A percentile compares a stretch with the other conserved stretches of the same genome.
Evolutionary conservation across 2,888 invertebrate genomes (phyloP).

Genomic region (Antheraea assamensis): DNA sequence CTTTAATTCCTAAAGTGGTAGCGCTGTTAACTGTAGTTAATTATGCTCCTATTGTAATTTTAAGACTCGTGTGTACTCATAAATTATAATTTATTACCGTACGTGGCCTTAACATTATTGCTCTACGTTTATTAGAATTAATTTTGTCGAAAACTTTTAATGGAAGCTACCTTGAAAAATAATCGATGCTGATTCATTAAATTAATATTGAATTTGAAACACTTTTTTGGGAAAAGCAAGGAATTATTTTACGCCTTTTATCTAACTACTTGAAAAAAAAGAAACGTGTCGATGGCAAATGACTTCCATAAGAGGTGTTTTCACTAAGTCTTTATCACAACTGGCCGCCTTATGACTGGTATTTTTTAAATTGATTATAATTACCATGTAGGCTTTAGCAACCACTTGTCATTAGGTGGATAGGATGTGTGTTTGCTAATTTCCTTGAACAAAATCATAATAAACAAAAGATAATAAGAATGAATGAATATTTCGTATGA

Average conservation of each 20-base stretch:
- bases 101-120: not conserved
- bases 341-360: no score
- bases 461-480: no score
- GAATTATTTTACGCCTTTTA: not conserved
- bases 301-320: no score
- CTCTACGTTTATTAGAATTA: not conserved
- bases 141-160: not conserved
- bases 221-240: not conserved
- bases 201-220: not conserved
- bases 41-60: conserved; percentile 5
- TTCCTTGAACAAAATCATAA: no score
- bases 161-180: not conserved
- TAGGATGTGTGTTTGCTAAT: no score
- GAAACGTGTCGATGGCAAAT: no score
- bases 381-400: no score
- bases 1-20: conserved; percentile 1
- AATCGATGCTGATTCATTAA: not conserved
- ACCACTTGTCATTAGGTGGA: no score
- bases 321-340: no score
- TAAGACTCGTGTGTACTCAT: conserved; percentile 20
- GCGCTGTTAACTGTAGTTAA: conserved; percentile 3
- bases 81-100: not conserved
- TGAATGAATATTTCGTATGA: no score
- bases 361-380: no score
- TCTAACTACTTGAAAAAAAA: not conserved